phyloP scores from a whole-genome alignment of 2,797 vertebrate genomes.

The Carcharodon carcharias region DNA sequence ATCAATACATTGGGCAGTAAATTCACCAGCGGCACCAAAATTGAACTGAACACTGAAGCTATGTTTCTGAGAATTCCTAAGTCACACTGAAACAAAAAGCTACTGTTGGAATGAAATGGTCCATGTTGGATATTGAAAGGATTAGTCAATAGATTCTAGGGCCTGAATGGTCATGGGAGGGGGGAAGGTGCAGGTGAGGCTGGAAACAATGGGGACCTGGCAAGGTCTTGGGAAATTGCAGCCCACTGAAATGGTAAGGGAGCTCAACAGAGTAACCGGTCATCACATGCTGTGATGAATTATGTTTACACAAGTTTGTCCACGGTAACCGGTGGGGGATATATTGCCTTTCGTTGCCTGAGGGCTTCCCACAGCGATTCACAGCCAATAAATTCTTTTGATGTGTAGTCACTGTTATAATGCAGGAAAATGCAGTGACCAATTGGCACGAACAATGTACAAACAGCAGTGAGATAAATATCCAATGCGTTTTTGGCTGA shows the following conservation, averaged over 20 bases:
- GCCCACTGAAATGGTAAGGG: neutral
- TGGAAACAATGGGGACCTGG: neutral
- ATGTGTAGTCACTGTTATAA: neutral
- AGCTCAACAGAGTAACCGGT: neutral
- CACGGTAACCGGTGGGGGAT: neutral
- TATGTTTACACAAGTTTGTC: neutral
- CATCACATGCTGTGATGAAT: neutral
- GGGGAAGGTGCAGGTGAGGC: neutral
- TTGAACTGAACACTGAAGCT: neutral
- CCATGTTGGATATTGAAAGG: neutral
- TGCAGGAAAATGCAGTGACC: neutral
- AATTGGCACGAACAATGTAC: neutral
- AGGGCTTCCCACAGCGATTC: neutral
- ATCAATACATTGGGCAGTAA: neutral
- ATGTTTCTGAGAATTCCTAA: neutral
- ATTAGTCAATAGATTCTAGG: neutral
- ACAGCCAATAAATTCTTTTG: neutral
- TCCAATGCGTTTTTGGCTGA: neutral
- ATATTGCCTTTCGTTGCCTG: neutral
- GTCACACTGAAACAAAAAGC: neutral
- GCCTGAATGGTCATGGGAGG: neutral
- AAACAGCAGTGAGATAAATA: neutral
- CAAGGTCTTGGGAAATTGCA: neutral
- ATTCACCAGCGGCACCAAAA: neutral
- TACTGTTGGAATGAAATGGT: neutral